phyloP scores from a whole-genome alignment of 2,888 invertebrate genomes.

The Caradrina clavipalpis region DNA sequence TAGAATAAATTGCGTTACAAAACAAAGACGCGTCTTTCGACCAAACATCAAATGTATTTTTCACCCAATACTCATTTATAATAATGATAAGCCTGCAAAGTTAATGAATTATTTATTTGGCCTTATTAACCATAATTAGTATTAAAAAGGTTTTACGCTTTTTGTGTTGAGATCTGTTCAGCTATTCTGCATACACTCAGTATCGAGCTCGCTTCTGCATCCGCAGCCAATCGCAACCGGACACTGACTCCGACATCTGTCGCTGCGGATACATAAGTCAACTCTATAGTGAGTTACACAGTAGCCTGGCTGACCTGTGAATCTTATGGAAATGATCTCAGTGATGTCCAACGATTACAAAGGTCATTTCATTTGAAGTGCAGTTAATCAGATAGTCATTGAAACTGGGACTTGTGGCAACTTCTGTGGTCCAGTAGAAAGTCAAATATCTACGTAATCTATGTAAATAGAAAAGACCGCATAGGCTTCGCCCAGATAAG shows the following conservation, averaged over 20 bases:
- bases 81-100: constrained; percentile 85
- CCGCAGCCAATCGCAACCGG: constrained; percentile 33
- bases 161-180: constrained; percentile 82
- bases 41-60: constrained; percentile 89
- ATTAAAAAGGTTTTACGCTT: constrained; percentile 83
- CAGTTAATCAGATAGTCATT: constrained; percentile 70
- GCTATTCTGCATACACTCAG: constrained; percentile 53
- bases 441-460: constrained; percentile 48
- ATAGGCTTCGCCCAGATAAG: constrained; percentile 61
- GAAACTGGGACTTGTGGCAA: constrained; percentile 78
- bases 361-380: constrained; percentile 69
- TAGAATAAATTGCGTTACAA: constrained; percentile 78
- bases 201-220: constrained; percentile 34
- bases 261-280: constrained; percentile 13
- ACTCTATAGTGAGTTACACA: constrained; percentile 44
- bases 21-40: constrained; percentile 80
- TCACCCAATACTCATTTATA: constrained; percentile 90
- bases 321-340: constrained; percentile 81
- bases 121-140: constrained; percentile 85
- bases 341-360: constrained; percentile 68
- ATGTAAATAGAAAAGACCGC: constrained; percentile 67
- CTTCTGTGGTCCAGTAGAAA: constrained; percentile 68
- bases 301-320: constrained; percentile 71
- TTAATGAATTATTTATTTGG: constrained; percentile 80
- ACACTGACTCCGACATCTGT: constrained; percentile 12